A percentile compares a stretch with the other conserved stretches of the same genome.
These are phyloP conservation scores for Peromyscus polionotus DNA, from an alignment of 2,113 vertebrate species.

Conservation along the genomic window DNA sequence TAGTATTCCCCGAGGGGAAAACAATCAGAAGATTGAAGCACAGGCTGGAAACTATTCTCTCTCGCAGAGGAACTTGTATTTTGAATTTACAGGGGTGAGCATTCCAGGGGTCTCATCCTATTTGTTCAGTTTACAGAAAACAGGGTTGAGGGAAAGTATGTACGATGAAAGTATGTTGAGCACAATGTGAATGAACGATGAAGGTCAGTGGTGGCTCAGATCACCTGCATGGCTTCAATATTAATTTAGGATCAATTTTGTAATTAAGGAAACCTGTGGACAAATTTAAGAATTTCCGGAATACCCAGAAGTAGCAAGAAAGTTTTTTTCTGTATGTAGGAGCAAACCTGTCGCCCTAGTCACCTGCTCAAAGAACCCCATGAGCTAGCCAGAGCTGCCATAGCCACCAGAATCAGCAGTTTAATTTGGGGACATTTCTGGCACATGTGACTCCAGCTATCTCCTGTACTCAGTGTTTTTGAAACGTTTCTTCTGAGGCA, in stretches of 20 bases:
- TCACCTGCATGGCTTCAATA: neutral
- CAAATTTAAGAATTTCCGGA: neutral
- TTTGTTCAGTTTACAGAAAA: neutral
- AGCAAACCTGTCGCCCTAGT: neutral
- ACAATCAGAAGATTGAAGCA: neutral
- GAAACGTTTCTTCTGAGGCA: conserved; percentile 16
- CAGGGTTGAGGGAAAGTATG: neutral
- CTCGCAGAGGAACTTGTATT: neutral
- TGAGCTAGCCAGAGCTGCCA: neutral
- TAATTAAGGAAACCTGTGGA: conserved; percentile 19
- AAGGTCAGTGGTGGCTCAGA: neutral
- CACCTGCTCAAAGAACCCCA: neutral
- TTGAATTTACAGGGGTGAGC: neutral
- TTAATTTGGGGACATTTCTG: neutral
- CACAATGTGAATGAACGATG: neutral
- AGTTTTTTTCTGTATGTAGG: neutral
- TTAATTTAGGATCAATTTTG: conserved; percentile 9
- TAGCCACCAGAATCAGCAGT: neutral
- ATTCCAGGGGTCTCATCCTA: neutral
- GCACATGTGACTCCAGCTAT: neutral
- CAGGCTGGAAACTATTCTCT: conserved; percentile 2
- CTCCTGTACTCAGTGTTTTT: neutral
- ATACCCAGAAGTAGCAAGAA: neutral
- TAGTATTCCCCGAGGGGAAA: neutral
- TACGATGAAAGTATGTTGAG: neutral